Evolutionary conservation across 2,888 invertebrate species (phyloP), one percentile per base, ranked within the genome.

Genomic region (Gonocerus acuteangulatus): DNA sequence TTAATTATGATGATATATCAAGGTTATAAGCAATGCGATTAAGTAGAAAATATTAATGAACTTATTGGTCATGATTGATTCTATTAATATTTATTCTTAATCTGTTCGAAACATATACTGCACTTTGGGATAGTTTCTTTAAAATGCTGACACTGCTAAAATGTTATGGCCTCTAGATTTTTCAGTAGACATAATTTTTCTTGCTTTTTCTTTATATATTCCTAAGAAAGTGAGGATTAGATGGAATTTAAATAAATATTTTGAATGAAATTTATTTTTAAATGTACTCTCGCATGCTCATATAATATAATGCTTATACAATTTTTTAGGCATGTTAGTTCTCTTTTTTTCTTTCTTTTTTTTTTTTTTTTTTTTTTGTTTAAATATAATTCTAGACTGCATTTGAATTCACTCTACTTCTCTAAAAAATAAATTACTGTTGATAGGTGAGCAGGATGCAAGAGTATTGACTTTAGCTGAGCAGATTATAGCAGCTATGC

Each of bases 401-500:
- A 16, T 44, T 44, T 13, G n/a, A n/a, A n/a, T n/a, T n/a, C n/a
- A n/a, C 45, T 44, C 9, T 16, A 11, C 11, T 11, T 15, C 16
- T 23, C 11, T 15, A 7, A 1, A 48, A 15, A 7, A 23, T 27
- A 15, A 21, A 4, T 22, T 23, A 4, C 16, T 6, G 15, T 34
- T 51, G 83, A 74, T 81, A 89, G 90, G 91, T 86, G 91, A 91
- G 75, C 90, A 91, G 78, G 90, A 92, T 80, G 89, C 87, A 71
- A 84, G 90, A 72, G 93, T 94, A 67, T 81, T 93, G 71, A 94
- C 93, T 60, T 78, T 97, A 72, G 96, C 96, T 59, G 95, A 95
- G 75, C 95, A 96, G 78, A 96, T 97, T 70, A 97, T 97, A 72
- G 96, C 95, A 59, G 96, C 96, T 11, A 91, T 97, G 83, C 96